A percentile compares a stretch with the other conserved stretches of the same genome.
Evolutionary conservation across 1,140 invertebrate genomes (phyloP).

Genomic region (Drosophila guanche): DNA sequence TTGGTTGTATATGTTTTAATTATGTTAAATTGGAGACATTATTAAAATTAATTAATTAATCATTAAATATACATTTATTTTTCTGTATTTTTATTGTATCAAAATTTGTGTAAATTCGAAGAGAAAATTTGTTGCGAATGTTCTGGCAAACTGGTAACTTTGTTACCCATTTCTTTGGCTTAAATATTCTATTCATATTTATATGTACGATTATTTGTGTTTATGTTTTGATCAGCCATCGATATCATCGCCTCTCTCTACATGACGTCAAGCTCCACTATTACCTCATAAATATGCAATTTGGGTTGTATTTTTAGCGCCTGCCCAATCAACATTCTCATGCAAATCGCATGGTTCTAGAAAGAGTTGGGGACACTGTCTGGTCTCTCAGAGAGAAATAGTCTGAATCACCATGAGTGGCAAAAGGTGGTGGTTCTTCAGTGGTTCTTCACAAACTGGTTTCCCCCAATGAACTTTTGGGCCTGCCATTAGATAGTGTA

Average conservation of each 20-base stretch:
- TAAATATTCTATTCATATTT: background rate
- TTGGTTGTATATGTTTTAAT: constrained; percentile 10
- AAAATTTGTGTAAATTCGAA: no score
- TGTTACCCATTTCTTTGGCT: constrained; percentile 1
- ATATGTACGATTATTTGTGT: background rate
- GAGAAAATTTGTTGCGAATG: no score
- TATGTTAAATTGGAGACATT: background rate
- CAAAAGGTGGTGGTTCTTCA: background rate
- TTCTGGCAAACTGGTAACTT: no score
- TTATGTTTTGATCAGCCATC: background rate
- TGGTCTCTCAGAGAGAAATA: background rate
- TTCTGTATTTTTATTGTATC: background rate
- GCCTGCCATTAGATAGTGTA: background rate
- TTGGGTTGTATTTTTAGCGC: background rate
- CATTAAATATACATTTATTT: background rate
- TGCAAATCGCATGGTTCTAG: background rate
- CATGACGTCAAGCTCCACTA: background rate
- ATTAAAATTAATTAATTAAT: background rate
- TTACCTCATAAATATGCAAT: background rate
- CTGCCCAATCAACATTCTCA: background rate
- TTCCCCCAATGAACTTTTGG: background rate
- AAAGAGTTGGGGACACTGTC: background rate
- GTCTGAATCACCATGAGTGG: constrained; percentile 14
- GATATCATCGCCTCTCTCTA: background rate
- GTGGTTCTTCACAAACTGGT: constrained; percentile 19